These are phyloP conservation scores for Hermatobates lingyangjiaoensis DNA, from an alignment of 1,140 invertebrate species.

Conservation along the genomic window DNA sequence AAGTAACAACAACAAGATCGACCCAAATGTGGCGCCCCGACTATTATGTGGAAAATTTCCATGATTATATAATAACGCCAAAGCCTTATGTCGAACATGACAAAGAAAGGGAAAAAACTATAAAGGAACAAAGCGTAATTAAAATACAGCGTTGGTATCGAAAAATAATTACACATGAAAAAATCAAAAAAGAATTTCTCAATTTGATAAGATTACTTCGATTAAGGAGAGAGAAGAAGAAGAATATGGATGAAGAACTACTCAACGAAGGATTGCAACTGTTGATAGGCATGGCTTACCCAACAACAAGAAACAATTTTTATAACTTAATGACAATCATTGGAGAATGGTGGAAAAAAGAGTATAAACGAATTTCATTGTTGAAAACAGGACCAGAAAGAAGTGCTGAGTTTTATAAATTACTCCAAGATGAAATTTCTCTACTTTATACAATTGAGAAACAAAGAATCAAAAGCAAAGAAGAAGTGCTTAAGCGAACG, in stretches of 20 bases:
- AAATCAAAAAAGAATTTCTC: neutral
- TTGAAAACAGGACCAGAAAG: neutral
- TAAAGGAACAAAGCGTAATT: neutral
- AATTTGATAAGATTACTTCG: neutral
- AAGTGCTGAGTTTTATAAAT: neutral
- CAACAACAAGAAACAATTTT: constrained; percentile 1
- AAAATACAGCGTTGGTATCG: neutral
- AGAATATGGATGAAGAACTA: neutral
- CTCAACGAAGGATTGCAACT: neutral
- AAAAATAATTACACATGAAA: neutral
- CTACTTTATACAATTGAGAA: neutral
- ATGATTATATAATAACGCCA: neutral
- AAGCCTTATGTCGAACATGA: neutral
- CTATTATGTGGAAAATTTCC: neutral
- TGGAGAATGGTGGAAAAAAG: neutral
- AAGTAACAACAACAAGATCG: neutral
- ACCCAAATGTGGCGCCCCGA: constrained; percentile 2
- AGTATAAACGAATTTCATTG: neutral
- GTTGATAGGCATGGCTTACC: neutral
- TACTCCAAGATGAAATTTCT: neutral
- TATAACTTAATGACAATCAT: neutral
- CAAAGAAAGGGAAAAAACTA: neutral
- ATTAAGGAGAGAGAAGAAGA: neutral
- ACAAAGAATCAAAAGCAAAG: constrained; percentile 1
- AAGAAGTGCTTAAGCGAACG: neutral